Base-by-base conservation (phyloP, 2,888 invertebrate species). In the Synanthedon myopaeformis region DNA sequence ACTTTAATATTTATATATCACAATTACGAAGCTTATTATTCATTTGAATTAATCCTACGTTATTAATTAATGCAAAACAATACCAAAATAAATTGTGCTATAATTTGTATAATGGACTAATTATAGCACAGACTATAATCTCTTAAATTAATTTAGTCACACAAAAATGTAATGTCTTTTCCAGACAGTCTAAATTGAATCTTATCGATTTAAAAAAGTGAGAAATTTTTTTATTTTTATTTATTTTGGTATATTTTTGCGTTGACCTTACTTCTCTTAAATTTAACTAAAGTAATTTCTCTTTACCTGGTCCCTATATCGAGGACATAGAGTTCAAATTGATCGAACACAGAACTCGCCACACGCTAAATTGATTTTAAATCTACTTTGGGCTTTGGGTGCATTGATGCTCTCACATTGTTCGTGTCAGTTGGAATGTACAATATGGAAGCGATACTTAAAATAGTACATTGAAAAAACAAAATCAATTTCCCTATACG, bases 321-420 rank as follows among this genome's bases (percentile, higher is more conserved):
- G 6, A 17, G 6, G 28, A 50, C 52, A 57, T 57, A 58, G 51
- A 55, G 56, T 45, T 45, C 45, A 45, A 45, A 45, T 45, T 45
- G 51, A 41, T 49, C 42, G 28, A 51, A 45, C 54, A 28, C 53
- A 52, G 58, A 58, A 52, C 58, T 58, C 76, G 79, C 75, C 76
- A 70, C 76, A 66, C 73, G 70, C 54, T 73, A 70, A 72, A 72
- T 74, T 71, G 45, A 74, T 63, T 70, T 62, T 64, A n/a, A n/a
- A 57, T 60, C 59, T 58, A 69, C 60, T 62, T 62, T 65, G 74
- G 74, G 70, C 60, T 62, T 62, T 65, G 74, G 74, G 70, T 76
- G 75, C 74, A 73, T 64, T 64, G 59, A 11, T 58, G 57, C 65
- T 63, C 45, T 23, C 28, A 4, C 23, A 51, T 23, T 45, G 45